phyloP scores from a whole-genome alignment of 2,797 vertebrate species.

The Parauchenoglanis punctatus region DNA sequence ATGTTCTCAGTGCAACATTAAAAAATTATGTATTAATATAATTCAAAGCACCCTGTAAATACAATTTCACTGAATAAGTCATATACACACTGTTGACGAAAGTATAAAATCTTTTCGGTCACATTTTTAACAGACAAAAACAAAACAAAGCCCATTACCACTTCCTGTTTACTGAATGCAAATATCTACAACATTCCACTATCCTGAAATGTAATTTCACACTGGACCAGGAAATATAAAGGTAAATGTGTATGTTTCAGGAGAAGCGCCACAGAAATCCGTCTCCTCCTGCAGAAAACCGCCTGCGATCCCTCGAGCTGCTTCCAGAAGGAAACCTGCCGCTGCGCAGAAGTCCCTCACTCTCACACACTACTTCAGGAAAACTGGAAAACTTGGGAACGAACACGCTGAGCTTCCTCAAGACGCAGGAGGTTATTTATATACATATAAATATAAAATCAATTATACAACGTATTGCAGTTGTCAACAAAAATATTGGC shows the following conservation, averaged over 20 bases:
- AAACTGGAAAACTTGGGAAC: conserved; percentile 71
- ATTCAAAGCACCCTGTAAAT: too few relatives aligned
- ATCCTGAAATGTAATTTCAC: neutral
- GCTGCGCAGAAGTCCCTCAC: conserved; percentile 69
- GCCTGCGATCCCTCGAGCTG: conserved; percentile 55
- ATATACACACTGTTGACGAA: too few relatives aligned
- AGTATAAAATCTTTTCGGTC: too few relatives aligned
- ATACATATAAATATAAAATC: neutral
- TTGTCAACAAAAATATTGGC: neutral
- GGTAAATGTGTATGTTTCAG: neutral
- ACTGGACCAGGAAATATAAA: neutral
- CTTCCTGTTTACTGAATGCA: neutral
- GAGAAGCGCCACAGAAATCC: conserved; percentile 32
- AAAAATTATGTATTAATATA: too few relatives aligned
- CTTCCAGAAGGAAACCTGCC: conserved; percentile 56
- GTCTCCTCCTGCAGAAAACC: conserved; percentile 75
- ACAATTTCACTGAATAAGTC: too few relatives aligned
- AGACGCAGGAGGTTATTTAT: conserved; percentile 60
- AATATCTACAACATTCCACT: neutral
- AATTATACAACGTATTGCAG: neutral
- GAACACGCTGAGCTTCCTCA: conserved; percentile 46
- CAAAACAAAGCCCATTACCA: neutral
- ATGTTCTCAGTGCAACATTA: too few relatives aligned
- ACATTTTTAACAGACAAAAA: neutral
- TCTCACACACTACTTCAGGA: conserved; percentile 84